phyloP scores from a whole-genome alignment of 2,113 vertebrate genomes.

The Neofelis nebulosa region DNA sequence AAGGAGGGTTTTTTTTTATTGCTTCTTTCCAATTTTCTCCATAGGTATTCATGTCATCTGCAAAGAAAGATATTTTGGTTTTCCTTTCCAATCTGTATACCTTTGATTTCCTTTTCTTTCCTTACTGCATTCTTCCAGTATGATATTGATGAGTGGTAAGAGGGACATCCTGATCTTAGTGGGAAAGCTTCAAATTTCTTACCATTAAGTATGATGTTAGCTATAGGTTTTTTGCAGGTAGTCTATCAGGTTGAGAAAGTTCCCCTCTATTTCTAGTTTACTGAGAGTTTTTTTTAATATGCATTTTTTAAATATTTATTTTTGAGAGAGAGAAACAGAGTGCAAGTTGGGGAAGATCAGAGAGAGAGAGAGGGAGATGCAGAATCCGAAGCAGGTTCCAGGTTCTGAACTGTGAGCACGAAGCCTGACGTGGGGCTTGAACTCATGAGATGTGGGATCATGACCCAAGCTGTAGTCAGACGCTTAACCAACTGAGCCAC shows the following conservation, averaged over 20 bases:
- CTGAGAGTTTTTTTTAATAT: background rate
- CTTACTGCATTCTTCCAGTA: background rate
- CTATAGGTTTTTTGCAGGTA: background rate
- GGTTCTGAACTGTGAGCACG: no score
- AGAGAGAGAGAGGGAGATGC: no score
- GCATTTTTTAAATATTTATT: no score
- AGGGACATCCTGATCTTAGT: background rate
- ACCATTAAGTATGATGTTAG: background rate
- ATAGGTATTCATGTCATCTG: background rate
- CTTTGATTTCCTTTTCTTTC: background rate
- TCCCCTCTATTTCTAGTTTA: background rate
- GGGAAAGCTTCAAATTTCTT: background rate
- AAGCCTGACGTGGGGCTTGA: no score
- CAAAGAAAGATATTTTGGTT: background rate
- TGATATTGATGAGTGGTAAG: background rate
- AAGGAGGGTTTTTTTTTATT: background rate
- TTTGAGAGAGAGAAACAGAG: no score
- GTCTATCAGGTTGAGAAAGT: background rate
- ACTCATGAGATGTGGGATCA: no score
- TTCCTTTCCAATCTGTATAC: background rate
- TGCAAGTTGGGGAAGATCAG: no score
- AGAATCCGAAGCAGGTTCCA: no score
- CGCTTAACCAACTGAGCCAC: no score
- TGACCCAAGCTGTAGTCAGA: no score
- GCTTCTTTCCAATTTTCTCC: background rate